These are phyloP conservation scores for Rhadina sibilatrix DNA, from an alignment of 2,113 vertebrate genomes.

Conservation along the genomic window DNA sequence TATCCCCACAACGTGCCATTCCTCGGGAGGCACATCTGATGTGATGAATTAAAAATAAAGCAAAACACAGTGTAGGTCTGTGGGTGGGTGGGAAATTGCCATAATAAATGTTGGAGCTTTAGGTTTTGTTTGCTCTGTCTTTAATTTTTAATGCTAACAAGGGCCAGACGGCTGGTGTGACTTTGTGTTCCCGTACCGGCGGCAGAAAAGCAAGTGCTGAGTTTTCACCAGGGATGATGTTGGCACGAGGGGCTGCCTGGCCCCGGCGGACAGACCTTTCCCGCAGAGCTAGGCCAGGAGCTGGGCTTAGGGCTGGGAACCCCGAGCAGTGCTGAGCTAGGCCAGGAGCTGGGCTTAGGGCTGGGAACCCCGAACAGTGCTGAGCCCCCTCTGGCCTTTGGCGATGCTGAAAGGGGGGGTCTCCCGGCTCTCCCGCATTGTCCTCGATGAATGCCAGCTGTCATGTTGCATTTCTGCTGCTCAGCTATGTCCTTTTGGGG, in stretches of 20 bases:
- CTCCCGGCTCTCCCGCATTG: constrained; percentile 44
- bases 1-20: constrained; percentile 70
- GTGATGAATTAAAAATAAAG: constrained; percentile 48
- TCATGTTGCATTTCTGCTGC: constrained; percentile 58
- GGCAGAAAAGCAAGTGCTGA: not conserved
- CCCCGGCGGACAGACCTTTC: not conserved
- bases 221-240: not conserved
- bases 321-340: constrained; percentile 3
- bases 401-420: constrained; percentile 43
- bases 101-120: constrained; percentile 85
- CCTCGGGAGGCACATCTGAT: constrained; percentile 71
- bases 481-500: constrained; percentile 31
- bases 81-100: constrained; percentile 66
- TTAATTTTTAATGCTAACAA: constrained; percentile 70
- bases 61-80: constrained; percentile 27
- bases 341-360: not conserved
- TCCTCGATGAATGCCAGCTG: constrained; percentile 53
- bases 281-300: not conserved
- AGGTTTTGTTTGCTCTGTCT: constrained; percentile 77
- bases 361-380: not conserved
- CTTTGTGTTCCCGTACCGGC: constrained; percentile 24
- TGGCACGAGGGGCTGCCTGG: not conserved
- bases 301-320: not conserved
- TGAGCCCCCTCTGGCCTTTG: not conserved
- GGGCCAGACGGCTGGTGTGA: constrained; percentile 40